Base-by-base conservation (phyloP, 2,888 invertebrate genomes). In the Rhogogaster chlorosoma region DNA sequence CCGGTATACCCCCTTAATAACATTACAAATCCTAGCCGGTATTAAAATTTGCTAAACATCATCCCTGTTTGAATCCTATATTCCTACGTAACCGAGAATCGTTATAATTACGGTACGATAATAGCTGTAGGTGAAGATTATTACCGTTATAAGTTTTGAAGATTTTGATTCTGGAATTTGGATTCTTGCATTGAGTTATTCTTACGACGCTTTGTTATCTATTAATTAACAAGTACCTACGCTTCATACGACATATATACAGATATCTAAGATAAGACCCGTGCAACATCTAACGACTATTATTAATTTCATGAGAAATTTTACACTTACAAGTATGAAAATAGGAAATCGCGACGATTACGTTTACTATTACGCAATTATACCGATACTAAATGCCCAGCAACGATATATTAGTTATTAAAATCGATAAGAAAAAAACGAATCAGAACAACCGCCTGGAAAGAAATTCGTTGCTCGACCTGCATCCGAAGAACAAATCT, bases 301-400 rank as follows among this genome's bases (percentile, higher is more conserved):
- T 32, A 78, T 36, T 32, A 32, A 15, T 78, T 26, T 42, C 29
- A 53, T 78, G 18, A 10, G 29, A 78, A 78, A 49, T 78, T 29
- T 53, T 78, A 78, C 53, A 53, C 29, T 78, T 78, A 78, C 57
- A 36, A 78, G 77, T 78, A 78, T 78, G 77, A 78, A 78, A 78
- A 78, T 78, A 78, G 77, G 77, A 78, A 78, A 78, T 78, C 77
- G 77, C 77, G 53, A 57, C 53, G 49, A 78, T 53, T 78, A 53
- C 77, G 77, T 36, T 57, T n/a, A 57, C 42, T 78, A 78, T n/a
- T 29, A 29, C 77, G 53, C 77, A 78, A 53, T 78, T 78, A 78
- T 53, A 78, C 10, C 57, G 53, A 57, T 53, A 53, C 53, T 78
- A 32, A 78, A 26, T 53, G 77, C 10, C 22, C 45, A 22, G 42